Percentiles rank a stretch among this genome's conserved stretches.
phyloP scores from a whole-genome alignment of 2,113 vertebrate species.

The Nerophis lumbriciformis region DNA sequence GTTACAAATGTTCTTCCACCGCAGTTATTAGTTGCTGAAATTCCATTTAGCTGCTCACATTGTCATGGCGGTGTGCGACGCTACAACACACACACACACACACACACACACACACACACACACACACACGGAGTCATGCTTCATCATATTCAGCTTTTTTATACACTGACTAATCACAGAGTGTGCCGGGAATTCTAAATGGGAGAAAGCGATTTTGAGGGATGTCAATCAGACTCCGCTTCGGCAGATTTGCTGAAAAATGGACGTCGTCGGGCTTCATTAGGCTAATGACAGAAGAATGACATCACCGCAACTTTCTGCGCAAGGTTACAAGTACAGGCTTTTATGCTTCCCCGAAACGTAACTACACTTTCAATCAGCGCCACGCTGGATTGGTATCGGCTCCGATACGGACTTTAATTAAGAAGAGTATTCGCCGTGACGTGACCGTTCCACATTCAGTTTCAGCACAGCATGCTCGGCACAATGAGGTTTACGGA shows the following conservation, averaged over 20 bases:
- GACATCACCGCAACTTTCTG: neutral
- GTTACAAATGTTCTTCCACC: slow-evolving; percentile 1
- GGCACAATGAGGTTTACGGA: neutral
- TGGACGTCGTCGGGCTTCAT: neutral
- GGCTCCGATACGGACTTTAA: neutral
- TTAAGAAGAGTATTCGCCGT: slow-evolving; percentile 2
- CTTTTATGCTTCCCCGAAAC: slow-evolving; percentile 1
- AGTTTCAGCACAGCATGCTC: neutral
- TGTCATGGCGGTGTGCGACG: neutral
- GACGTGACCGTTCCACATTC: neutral
- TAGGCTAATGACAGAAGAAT: neutral
- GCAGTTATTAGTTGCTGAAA: slow-evolving; percentile 7
- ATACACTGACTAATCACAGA: neutral
- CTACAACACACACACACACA: neutral
- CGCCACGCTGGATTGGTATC: neutral
- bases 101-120: too few species aligned
- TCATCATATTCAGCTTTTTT: neutral
- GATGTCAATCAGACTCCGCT: neutral
- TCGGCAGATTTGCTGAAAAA: neutral
- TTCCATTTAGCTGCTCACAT: neutral
- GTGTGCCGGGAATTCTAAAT: neutral
- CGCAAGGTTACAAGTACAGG: neutral
- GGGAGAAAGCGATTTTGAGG: neutral
- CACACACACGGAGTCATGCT: neutral
- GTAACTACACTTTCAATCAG: neutral